These are phyloP conservation scores for Ellobium chinense DNA, from an alignment of 2,888 invertebrate genomes.

Conservation along the genomic window DNA sequence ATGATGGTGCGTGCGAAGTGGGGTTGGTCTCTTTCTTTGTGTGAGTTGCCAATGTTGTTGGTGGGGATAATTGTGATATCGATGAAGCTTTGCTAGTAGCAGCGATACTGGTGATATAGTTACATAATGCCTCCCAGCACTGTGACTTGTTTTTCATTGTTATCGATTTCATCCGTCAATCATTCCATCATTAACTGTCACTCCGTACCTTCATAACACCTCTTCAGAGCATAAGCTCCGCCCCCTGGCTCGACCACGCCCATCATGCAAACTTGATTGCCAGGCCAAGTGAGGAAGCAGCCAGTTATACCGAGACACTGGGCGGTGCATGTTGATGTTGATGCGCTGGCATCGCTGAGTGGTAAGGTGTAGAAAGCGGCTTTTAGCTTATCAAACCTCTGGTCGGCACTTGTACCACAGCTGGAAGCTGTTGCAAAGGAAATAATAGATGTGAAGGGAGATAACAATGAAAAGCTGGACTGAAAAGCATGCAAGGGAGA, in stretches of 20 bases:
- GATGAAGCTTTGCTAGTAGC: too few relatives aligned
- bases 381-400: not conserved
- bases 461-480: too few relatives aligned
- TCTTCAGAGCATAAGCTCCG: not conserved
- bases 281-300: not conserved
- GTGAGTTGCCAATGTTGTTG: too few relatives aligned
- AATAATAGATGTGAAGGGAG: not conserved
- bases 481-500: too few relatives aligned
- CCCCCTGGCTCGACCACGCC: not conserved
- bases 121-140: too few relatives aligned
- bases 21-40: too few relatives aligned
- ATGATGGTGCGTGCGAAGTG: too few relatives aligned
- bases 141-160: too few relatives aligned
- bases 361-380: not conserved
- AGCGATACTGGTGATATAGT: too few relatives aligned
- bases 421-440: not conserved
- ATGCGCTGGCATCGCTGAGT: not conserved
- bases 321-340: not conserved
- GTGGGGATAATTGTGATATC: too few relatives aligned
- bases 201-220: slow-evolving; percentile 3
- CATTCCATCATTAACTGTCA: too few relatives aligned
- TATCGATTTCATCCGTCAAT: too few relatives aligned
- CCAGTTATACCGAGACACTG: not conserved
- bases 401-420: not conserved
- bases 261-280: not conserved